A percentile compares a stretch with the other conserved stretches of the same genome.
Evolutionary conservation across 2,797 vertebrate species (phyloP).

Genomic region (Betta splendens): DNA sequence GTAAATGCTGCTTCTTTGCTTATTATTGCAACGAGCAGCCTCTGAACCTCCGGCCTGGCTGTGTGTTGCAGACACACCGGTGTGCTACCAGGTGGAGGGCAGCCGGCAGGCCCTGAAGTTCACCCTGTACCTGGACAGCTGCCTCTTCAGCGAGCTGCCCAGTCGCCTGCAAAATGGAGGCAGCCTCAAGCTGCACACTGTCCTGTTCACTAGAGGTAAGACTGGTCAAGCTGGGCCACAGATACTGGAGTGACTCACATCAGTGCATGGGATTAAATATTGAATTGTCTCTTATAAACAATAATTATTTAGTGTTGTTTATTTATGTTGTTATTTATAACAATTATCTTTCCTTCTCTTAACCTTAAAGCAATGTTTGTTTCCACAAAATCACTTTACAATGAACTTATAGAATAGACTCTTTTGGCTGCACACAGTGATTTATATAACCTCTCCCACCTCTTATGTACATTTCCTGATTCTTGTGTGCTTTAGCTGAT

Average conservation of each 20-base stretch:
- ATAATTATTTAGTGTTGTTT: no score
- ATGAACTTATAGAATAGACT: neutral
- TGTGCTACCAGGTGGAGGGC: constrained; percentile 95
- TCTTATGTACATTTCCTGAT: constrained; percentile 13
- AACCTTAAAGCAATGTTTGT: neutral
- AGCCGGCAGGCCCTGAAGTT: constrained; percentile 93
- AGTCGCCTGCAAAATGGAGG: constrained; percentile 92
- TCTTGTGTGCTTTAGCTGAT: constrained; percentile 34
- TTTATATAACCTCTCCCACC: constrained; percentile 7
- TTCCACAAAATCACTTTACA: constrained; percentile 10
- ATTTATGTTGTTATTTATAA: no score
- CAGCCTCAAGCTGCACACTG: constrained; percentile 91
- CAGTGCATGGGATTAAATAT: no score
- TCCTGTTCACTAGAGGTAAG: constrained; percentile 94
- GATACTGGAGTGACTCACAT: neutral
- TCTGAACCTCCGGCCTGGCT: constrained; percentile 5
- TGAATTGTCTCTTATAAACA: no score
- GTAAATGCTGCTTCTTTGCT: constrained; percentile 10
- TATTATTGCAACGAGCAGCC: no score
- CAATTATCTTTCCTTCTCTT: neutral
- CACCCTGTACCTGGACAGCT: constrained; percentile 92
- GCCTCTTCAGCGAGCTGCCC: constrained; percentile 95
- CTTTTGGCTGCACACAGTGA: constrained; percentile 17
- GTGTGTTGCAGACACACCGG: constrained; percentile 84
- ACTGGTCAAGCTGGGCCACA: neutral